Base-by-base conservation (phyloP, 2,113 vertebrate genomes). In the Danionella cerebrum region DNA sequence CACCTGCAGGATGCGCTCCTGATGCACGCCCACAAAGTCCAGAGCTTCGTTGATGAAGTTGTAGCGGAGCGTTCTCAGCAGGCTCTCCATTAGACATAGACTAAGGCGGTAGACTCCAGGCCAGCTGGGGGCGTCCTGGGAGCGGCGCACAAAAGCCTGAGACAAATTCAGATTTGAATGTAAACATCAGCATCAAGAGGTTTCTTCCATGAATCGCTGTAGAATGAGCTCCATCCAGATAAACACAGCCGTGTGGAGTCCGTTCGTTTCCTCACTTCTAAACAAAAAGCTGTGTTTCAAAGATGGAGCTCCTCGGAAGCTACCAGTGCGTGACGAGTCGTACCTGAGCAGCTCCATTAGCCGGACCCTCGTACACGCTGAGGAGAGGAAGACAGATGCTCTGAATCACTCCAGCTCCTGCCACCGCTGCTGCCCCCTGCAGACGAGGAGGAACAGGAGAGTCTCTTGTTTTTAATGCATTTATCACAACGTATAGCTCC, bases 1-100 rank as follows among this genome's bases (percentile, higher is more conserved):
- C 27, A 76, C 96, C 92, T 99, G 95, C 16, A 99, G 83, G 44
- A 96, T 96, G 58, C 96, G 90, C 60, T 98, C 96, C 19, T 98
- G 95, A 73, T 99, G 96, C 9, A 99, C 96, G 6, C 96, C 96
- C 0, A 97, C 87, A 0, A 98, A 99, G 84, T 98, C 96, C 72
- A 99, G 79, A 0, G 96, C 95, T 53, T 98, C 93, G 0, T 93
- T 94, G 64, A 99, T 83, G 79, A 98, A 98, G 80, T 94, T 96
- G 86, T 98, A 97, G 27, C 96, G 87, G n/a, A 98, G 88, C 0
- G 93, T 97, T 80, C 96, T 98, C 12, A 99, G 91, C 13, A 99
- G 88, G 21, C 90, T 91, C 68, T 97, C 95, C 94, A 98, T 96
- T 55, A 99, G 65, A 1, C 94, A 97, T 85, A 98, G 84, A 75